Evolutionary conservation across 2,797 vertebrate genomes (phyloP), one percentile per base, ranked within the genome.

Genomic region (Erethizon dorsatum): DNA sequence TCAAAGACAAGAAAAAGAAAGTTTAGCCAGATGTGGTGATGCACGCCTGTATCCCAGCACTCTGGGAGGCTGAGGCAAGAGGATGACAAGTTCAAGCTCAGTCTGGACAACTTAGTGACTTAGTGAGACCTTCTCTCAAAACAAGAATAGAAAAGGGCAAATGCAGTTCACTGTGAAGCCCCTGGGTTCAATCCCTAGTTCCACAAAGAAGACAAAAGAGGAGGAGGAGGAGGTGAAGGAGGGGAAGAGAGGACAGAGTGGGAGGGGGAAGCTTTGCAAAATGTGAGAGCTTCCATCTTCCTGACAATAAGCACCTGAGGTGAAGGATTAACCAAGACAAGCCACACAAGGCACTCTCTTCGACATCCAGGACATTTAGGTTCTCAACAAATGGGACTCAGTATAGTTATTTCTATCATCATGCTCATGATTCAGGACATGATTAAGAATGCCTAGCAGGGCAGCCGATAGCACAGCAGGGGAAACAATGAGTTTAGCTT

Each of bases 391-490:
- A 14, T 41, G 47, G 59, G 57, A 77, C 13, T 52, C 80, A 41
- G 28, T n/a, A 26, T 85, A 41, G 47, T 92, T 73, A 83, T 73
- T 96, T 73, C 95, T 57, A 77, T 94, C 33, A 69, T 83, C 57
- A 18, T 45, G 9, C 45, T 84, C 71, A 59, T 71, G 69, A 92
- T 88, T 90, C 95, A 80, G 91, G 22, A 28, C 52, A 52, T 14
- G 47, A 79, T 63, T 80, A 82, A 88, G 75, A 90, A 92, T 41
- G 41, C 45, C 15, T 56, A 50, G 26, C 45, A 47, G 73, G 45
- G 73, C 88, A 89, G 80, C 18, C 69, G 63, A 13, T 0, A 59
- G 26, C 15, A n/a, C 75, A 84, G 45, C 2, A 5, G 2, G n/a
- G 33, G 41, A 50, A 41, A 80, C 10, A 33, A 78, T 18, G 45